phyloP scores from a whole-genome alignment of 2,888 invertebrate genomes.

The Sisyra terminalis region DNA sequence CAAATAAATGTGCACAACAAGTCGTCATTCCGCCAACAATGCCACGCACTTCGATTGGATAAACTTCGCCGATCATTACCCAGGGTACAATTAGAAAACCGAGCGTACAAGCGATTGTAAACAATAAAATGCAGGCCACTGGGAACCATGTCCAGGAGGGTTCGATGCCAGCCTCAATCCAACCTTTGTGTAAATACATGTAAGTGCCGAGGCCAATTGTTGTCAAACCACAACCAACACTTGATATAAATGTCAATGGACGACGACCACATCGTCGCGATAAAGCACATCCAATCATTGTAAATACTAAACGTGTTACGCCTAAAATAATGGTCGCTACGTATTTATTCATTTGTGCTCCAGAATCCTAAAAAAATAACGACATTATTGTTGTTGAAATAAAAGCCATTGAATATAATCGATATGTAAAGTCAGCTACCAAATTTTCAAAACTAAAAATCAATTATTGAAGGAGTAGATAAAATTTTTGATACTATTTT shows the following conservation, averaged over 20 bases:
- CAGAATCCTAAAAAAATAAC: slow-evolving; percentile 30
- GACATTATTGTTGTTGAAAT: no score
- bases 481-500: no score
- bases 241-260: slow-evolving; percentile 45
- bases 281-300: slow-evolving; percentile 41
- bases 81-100: slow-evolving; percentile 53
- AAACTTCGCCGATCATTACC: slow-evolving; percentile 61
- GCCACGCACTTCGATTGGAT: slow-evolving; percentile 49
- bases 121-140: slow-evolving; percentile 38
- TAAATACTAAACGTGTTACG: slow-evolving; percentile 39
- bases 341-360: slow-evolving; percentile 37
- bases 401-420: no score
- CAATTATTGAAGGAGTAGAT: no score
- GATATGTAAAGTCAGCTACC: no score
- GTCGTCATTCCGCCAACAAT: slow-evolving; percentile 49
- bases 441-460: no score
- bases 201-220: slow-evolving; percentile 43
- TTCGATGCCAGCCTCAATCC: slow-evolving; percentile 27
- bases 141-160: slow-evolving; percentile 41
- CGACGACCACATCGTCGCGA: slow-evolving; percentile 41
- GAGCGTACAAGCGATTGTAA: slow-evolving; percentile 42
- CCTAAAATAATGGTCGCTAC: slow-evolving; percentile 43
- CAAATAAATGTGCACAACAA: slow-evolving; percentile 42
- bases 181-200: slow-evolving; percentile 36
- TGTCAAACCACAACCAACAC: slow-evolving; percentile 42